Evolutionary conservation across 1,140 invertebrate species (phyloP).

Genomic region (Tetranychus urticae): DNA sequence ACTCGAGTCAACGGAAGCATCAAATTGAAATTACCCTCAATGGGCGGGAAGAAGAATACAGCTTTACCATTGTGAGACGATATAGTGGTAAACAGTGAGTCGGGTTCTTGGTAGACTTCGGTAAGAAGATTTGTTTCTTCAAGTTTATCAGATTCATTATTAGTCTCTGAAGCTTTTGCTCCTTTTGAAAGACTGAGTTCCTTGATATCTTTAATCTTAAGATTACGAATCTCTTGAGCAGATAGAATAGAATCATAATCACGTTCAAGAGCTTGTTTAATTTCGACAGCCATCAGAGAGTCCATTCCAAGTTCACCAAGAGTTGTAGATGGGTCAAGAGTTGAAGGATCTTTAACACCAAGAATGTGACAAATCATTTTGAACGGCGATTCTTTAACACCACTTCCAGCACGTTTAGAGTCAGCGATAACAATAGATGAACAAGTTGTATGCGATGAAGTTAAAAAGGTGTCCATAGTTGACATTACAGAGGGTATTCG

Average conservation of each 20-base stretch:
- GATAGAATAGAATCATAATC: constrained; percentile 9
- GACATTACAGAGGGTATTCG: constrained; percentile 62
- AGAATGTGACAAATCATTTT: constrained; percentile 21
- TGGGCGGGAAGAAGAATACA: constrained; percentile 5
- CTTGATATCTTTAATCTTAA: constrained; percentile 5
- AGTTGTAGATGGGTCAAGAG: constrained; percentile 40
- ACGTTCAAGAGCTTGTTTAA: constrained; percentile 31
- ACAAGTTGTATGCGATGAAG: constrained; percentile 17
- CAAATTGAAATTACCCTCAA: constrained; percentile 3
- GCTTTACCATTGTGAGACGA: constrained; percentile 16
- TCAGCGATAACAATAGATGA: constrained; percentile 25
- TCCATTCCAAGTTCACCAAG: constrained; percentile 85
- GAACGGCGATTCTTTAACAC: constrained; percentile 14
- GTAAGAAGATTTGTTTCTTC: constrained; percentile 14
- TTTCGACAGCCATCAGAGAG: constrained; percentile 87
- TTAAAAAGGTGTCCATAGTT: constrained; percentile 63
- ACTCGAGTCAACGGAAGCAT: neutral
- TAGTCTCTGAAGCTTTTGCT: constrained; percentile 8
- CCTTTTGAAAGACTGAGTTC: constrained; percentile 2
- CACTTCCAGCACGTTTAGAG: constrained; percentile 24
- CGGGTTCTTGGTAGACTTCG: neutral
- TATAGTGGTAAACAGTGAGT: constrained; percentile 19
- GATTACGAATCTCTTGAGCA: constrained; percentile 9
- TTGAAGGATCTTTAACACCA: constrained; percentile 49
- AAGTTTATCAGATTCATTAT: neutral